Percentiles rank a stretch among this genome's conserved stretches.
phyloP scores from a whole-genome alignment of 2,113 vertebrate genomes.

The Maccullochella peelii region DNA sequence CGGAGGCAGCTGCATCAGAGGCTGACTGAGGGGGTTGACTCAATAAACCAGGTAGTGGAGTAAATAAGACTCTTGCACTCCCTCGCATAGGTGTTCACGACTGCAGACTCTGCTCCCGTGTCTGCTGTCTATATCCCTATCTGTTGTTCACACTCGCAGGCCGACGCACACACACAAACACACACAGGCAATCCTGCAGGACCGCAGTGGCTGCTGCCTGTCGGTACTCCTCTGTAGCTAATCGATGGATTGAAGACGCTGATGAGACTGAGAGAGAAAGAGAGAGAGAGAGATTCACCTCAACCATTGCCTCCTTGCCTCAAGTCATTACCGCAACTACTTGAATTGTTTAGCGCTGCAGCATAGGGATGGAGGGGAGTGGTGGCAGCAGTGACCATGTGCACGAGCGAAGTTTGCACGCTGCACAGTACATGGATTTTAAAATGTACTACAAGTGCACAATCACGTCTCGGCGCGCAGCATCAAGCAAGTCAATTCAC shows the following conservation, averaged over 20 bases:
- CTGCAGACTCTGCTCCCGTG: conserved; percentile 49
- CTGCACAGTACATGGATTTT: conserved; percentile 1
- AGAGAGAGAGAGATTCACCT: conserved; percentile 55
- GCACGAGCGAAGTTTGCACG: conserved; percentile 25
- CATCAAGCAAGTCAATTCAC: conserved; percentile 34
- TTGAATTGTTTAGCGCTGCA: conserved; percentile 60
- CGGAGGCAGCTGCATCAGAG: conserved; percentile 47
- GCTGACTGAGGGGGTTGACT: conserved; percentile 58
- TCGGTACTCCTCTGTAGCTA: conserved; percentile 61
- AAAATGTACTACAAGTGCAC: conserved; percentile 36
- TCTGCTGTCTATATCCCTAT: conserved; percentile 47
- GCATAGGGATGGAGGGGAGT: conserved; percentile 18
- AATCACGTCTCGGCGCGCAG: conserved; percentile 3
- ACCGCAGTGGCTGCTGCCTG: conserved; percentile 68
- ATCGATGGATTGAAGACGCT: conserved; percentile 70
- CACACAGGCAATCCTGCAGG: conserved; percentile 39
- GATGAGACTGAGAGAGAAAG: conserved; percentile 45
- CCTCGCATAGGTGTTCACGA: conserved; percentile 47
- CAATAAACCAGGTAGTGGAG: conserved; percentile 66
- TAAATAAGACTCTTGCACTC: conserved; percentile 65
- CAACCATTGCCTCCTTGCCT: conserved; percentile 43
- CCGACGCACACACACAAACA: conserved; percentile 7
- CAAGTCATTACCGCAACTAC: conserved; percentile 56
- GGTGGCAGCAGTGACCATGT: conserved; percentile 33
- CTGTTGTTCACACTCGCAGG: conserved; percentile 45